A percentile compares a stretch with the other conserved stretches of the same genome.
phyloP scores from a whole-genome alignment of 2,797 vertebrate species.

The Crotalus adamanteus region DNA sequence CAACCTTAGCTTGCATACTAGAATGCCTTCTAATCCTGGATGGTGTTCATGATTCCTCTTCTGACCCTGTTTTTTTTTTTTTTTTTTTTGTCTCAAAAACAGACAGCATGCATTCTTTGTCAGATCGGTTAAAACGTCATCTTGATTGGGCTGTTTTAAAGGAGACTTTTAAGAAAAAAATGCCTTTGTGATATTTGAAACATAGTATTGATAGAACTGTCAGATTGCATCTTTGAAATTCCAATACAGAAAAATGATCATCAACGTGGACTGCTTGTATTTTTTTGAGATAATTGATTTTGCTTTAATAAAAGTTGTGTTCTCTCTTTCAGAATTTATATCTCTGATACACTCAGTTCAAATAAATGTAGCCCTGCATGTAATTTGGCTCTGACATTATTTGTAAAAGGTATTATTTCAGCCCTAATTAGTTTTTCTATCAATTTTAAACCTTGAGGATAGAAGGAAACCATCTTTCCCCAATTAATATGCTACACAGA shows the following conservation, averaged over 20 bases:
- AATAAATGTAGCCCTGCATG: neutral
- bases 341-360: neutral
- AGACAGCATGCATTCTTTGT: constrained; percentile 37
- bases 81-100: neutral
- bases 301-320: neutral
- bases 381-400: neutral
- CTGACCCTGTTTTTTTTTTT: neutral
- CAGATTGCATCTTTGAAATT: neutral
- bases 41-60: neutral
- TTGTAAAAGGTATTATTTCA: neutral
- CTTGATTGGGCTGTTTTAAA: neutral
- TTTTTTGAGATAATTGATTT: neutral
- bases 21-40: neutral
- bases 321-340: neutral
- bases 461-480: neutral
- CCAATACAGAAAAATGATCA: neutral
- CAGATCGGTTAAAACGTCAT: neutral
- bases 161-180: neutral
- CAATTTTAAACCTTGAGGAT: neutral
- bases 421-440: neutral
- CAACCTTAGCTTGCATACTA: neutral
- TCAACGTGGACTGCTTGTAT: neutral
- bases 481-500: neutral
- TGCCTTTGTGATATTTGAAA: neutral
- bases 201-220: neutral